Conservation (phyloP, 2,888 invertebrate genomes). For the Lasioglossum figueresi region DNA sequence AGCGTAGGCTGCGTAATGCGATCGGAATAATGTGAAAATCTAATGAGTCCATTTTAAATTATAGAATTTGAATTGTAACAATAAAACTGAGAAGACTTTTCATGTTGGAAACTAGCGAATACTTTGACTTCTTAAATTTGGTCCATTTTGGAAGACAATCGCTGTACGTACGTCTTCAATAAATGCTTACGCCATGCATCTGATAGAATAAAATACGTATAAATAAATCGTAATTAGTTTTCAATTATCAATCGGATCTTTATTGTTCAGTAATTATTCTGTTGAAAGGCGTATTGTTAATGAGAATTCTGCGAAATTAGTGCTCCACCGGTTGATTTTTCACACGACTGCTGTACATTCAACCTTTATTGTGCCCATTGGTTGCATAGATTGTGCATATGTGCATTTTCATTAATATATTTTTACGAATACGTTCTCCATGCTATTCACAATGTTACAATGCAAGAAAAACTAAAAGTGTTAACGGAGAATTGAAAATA, state of each 20-base stretch:
- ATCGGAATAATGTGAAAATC: neutral
- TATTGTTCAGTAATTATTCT: neutral
- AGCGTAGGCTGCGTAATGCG: neutral
- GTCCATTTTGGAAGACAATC: constrained; percentile 58
- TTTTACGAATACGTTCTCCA: neutral
- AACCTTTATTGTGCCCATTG: constrained; percentile 14
- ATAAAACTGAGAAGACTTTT: constrained; percentile 27
- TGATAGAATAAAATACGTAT: constrained; percentile 8
- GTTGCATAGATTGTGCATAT: constrained; percentile 37
- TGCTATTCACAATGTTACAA: neutral
- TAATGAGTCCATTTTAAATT: neutral
- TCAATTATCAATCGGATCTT: constrained; percentile 8
- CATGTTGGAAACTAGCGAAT: constrained; percentile 26
- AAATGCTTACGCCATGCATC: constrained; percentile 17
- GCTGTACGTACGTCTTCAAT: constrained; percentile 25
- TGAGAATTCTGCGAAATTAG: neutral
- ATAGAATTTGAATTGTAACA: neutral
- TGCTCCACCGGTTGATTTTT: neutral
- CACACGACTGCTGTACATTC: constrained; percentile 16
- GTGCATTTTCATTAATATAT: neutral
- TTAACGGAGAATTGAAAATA: neutral
- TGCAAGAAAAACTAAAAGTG: neutral
- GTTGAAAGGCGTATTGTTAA: constrained; percentile 13
- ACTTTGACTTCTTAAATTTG: constrained; percentile 54
- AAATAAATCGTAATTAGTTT: constrained; percentile 28